phyloP scores from a whole-genome alignment of 92 coral and sea anemone genomes.

The Blastomussa wellsi region DNA sequence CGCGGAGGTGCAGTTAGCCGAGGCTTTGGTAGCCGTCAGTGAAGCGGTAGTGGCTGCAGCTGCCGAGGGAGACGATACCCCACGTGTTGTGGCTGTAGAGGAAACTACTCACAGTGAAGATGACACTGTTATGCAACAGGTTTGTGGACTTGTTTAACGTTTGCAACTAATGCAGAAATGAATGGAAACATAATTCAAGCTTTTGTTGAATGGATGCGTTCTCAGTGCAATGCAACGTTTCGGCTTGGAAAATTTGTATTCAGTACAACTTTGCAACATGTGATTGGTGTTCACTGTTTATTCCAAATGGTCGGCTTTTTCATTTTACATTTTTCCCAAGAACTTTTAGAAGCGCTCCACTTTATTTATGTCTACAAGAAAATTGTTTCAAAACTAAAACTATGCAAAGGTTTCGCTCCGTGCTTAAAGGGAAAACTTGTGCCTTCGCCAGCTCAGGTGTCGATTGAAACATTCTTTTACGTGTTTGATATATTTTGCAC shows the following conservation, averaged over 20 bases:
- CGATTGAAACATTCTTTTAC: background rate
- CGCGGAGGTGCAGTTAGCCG: slow-evolving; percentile 97
- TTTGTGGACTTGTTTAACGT: background rate
- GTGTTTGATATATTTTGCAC: background rate
- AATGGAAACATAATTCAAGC: background rate
- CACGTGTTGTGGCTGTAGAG: slow-evolving; percentile 89
- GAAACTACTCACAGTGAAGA: slow-evolving; percentile 73
- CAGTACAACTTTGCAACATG: background rate
- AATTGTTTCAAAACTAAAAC: background rate
- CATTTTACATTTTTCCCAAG: background rate
- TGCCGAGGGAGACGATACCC: slow-evolving; percentile 71
- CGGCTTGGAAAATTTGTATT: background rate
- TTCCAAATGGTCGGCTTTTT: too few species aligned
- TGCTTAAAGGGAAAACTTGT: background rate
- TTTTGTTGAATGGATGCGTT: background rate
- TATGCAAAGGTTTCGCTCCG: background rate
- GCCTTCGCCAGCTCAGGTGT: background rate
- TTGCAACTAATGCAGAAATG: too few species aligned
- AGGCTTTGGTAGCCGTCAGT: slow-evolving; percentile 98
- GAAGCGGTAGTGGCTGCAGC: slow-evolving; percentile 89
- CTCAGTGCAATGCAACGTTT: background rate
- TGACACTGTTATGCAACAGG: slow-evolving; percentile 68
- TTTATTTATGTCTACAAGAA: too few species aligned
- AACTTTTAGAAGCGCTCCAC: background rate
- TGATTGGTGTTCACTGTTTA: background rate